phyloP scores from a whole-genome alignment of 2,797 vertebrate species.

The Triplophysa bombifrons region DNA sequence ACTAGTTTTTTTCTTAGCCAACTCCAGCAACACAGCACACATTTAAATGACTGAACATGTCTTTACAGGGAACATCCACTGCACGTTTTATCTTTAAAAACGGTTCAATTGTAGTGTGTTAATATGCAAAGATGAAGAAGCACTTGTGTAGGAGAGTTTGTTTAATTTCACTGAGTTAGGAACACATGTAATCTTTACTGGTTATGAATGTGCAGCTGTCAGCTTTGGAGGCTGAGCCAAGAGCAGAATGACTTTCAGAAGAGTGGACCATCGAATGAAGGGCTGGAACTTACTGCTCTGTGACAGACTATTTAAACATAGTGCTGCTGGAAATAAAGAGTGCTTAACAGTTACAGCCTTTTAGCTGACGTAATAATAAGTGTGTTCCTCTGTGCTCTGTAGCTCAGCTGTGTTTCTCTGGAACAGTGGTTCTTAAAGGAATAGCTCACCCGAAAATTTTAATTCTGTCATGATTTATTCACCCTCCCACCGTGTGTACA shows the following conservation, averaged over 20 bases:
- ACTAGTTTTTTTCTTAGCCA: not conserved
- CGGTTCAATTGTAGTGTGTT: not conserved
- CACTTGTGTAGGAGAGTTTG: slow-evolving; percentile 12
- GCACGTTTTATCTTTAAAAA: slow-evolving; percentile 10
- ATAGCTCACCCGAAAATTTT: too few species aligned
- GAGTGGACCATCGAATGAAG: slow-evolving; percentile 14
- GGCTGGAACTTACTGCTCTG: slow-evolving; percentile 15
- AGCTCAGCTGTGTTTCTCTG: slow-evolving; percentile 4
- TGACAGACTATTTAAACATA: slow-evolving; percentile 4
- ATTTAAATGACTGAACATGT: slow-evolving; percentile 2
- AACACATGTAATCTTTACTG: slow-evolving; percentile 31
- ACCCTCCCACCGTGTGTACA: too few species aligned
- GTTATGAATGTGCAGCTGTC: slow-evolving; percentile 37
- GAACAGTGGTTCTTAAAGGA: not conserved
- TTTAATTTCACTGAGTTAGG: slow-evolving; percentile 14
- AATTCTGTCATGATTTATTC: too few species aligned
- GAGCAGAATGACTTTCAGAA: slow-evolving; percentile 23
- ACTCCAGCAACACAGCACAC: not conserved
- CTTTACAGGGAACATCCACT: slow-evolving; percentile 12
- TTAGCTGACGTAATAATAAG: not conserved
- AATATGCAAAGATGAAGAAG: not conserved
- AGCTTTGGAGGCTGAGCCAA: slow-evolving; percentile 20
- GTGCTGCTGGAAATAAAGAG: slow-evolving; percentile 13
- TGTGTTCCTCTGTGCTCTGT: not conserved
- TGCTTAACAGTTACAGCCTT: slow-evolving; percentile 1